Evolutionary conservation across 1,140 invertebrate species (phyloP).

Genomic region (Drosophila kanapiae): DNA sequence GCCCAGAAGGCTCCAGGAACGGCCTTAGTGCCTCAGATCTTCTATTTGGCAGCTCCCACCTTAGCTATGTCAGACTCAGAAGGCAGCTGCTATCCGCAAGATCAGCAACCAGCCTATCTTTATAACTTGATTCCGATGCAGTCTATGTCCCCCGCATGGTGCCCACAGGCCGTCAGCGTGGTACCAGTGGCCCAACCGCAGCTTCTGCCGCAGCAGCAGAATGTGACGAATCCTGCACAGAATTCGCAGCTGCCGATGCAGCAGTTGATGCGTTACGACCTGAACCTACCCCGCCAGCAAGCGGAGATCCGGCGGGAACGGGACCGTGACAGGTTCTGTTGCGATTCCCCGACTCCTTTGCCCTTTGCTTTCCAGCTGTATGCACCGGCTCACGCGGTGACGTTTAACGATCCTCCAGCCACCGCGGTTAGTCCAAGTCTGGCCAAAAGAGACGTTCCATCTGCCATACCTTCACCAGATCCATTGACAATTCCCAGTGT

Average conservation of each 20-base stretch:
- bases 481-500: background rate
- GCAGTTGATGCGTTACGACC: conserved; percentile 32
- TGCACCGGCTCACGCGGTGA: conserved; percentile 21
- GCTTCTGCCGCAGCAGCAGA: conserved; percentile 21
- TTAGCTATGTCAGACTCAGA: background rate
- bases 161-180: conserved; percentile 11
- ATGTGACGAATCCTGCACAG: conserved; percentile 14
- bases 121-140: conserved; percentile 24
- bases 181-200: conserved; percentile 15
- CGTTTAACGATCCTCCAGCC: background rate
- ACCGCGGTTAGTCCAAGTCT: background rate
- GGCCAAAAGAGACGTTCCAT: background rate
- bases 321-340: conserved; percentile 22
- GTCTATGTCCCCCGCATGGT: conserved; percentile 18
- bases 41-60: conserved; percentile 6
- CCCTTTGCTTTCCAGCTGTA: conserved; percentile 37
- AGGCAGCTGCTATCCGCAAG: background rate
- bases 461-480: conserved; percentile 5
- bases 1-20: background rate
- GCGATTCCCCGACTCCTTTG: conserved; percentile 8
- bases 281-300: conserved; percentile 37
- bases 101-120: conserved; percentile 6
- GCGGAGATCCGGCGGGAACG: conserved; percentile 19
- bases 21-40: conserved; percentile 4
- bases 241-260: conserved; percentile 23